Percentiles rank a stretch among this genome's conserved stretches.
These are phyloP conservation scores for Sisor rabdophorus DNA, from an alignment of 2,113 vertebrate genomes.

Conservation along the genomic window DNA sequence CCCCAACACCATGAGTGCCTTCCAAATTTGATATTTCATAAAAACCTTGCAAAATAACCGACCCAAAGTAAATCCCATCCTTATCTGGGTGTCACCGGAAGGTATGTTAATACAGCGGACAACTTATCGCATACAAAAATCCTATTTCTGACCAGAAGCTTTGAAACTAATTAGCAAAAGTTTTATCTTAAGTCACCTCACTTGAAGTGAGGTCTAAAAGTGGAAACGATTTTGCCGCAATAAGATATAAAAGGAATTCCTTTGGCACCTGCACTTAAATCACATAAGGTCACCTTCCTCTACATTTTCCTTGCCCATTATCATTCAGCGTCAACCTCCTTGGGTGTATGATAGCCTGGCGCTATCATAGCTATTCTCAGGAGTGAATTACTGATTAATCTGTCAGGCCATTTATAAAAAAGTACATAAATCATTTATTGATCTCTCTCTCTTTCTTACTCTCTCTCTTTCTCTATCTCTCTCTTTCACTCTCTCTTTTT, in stretches of 20 bases:
- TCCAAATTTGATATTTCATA: no score
- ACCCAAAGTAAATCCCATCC: no score
- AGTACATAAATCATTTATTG: conserved; percentile 51
- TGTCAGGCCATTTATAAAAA: conserved; percentile 45
- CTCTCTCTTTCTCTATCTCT: neutral
- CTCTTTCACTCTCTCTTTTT: conserved; percentile 1
- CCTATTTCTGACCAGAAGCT: no score
- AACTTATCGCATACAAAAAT: no score
- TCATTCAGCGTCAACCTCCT: conserved; percentile 19
- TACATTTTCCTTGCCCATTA: conserved; percentile 1
- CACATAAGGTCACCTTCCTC: conserved; percentile 34
- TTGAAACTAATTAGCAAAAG: no score
- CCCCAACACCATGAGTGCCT: no score
- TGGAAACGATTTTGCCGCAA: neutral
- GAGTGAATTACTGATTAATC: conserved; percentile 51
- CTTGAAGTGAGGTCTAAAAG: neutral
- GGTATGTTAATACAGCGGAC: no score
- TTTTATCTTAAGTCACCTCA: neutral
- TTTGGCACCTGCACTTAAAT: conserved; percentile 11
- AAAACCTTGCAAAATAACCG: no score
- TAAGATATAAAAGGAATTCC: conserved; percentile 9
- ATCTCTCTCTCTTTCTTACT: conserved; percentile 23
- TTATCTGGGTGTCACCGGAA: no score
- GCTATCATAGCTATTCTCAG: conserved; percentile 33
- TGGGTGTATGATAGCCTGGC: neutral